Evolutionary conservation across 2,888 invertebrate species (phyloP), one percentile per base, ranked within the genome.

Genomic region (Glyphotaelius pellucidus): DNA sequence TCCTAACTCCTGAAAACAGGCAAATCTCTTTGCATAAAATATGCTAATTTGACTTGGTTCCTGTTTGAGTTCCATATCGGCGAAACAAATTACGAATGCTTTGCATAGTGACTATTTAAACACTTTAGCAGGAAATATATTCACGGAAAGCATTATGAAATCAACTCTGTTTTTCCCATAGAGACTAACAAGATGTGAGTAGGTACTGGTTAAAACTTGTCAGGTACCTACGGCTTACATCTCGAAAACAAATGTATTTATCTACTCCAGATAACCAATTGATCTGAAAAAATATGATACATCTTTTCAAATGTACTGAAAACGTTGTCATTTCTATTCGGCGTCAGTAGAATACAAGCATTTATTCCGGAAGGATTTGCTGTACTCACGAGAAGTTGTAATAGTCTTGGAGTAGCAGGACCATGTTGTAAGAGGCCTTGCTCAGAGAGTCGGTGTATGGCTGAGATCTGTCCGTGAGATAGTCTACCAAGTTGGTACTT

Each of bases 331-430:
- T 42, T 42, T 42, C 42, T 42, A 52, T 19, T 19, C 52, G 52
- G 19, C 67, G n/a, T 67, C 25, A 67, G 25, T 25, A 5, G 52
- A 19, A 4, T 52, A 19, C 14, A 52, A 19, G 67, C 7, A 67
- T 67, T 25, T 67, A 9, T 67, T 67, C n/a, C 2, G 5, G 25
- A 67, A 67, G 9, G n/a, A n/a, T 67, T 67, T 67, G 25, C 67
- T 19, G 79, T 84, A 90, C 93, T 90, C 81, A 93, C 93, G 93
- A 91, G 31, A 92, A 90, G 85, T 93, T 93, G 83, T 92, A 93
- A 47, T 92, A 90, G 15, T 90, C 89, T 52, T 91, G 85, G 14
- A 93, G 52, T n/a, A 92, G 25, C 11, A 90, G 19, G 19, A 91
- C 79, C 42, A 92, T n/a, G n/a, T 89, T 87, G 85, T 91, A 93